Percentiles rank a stretch among this genome's conserved stretches.
phyloP scores from a whole-genome alignment of 35 echinoderm and acorn worm species.

The Strongylocentrotus purpuratus region DNA sequence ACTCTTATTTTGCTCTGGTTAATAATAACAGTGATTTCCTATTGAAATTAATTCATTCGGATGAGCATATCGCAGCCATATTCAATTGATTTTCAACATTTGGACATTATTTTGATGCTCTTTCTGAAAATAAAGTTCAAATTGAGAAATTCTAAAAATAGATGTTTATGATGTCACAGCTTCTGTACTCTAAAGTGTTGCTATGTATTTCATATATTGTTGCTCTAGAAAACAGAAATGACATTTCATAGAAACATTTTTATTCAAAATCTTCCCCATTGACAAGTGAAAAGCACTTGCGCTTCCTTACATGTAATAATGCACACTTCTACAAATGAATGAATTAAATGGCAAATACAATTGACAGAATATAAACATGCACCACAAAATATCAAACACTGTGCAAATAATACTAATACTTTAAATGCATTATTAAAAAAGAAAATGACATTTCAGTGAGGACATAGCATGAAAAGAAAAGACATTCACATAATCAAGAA shows the following conservation, averaged over 20 bases:
- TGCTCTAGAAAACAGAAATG: neutral
- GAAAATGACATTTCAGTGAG: neutral
- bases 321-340: neutral
- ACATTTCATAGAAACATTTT: constrained; percentile 12
- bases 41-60: no score
- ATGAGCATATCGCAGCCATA: no score
- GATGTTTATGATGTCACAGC: no score
- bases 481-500: neutral
- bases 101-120: no score
- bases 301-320: neutral
- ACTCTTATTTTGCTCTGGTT: no score
- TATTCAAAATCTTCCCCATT: neutral
- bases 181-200: no score
- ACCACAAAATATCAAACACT: neutral
- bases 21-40: no score
- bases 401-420: neutral
- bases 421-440: neutral
- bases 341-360: neutral
- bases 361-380: neutral
- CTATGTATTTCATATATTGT: no score
- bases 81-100: no score
- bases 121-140: no score
- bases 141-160: no score
- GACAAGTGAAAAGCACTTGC: neutral
- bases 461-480: constrained; percentile 1